Evolutionary conservation across 2,888 invertebrate species (phyloP).

Genomic region (Chrysomela aeneicollis): DNA sequence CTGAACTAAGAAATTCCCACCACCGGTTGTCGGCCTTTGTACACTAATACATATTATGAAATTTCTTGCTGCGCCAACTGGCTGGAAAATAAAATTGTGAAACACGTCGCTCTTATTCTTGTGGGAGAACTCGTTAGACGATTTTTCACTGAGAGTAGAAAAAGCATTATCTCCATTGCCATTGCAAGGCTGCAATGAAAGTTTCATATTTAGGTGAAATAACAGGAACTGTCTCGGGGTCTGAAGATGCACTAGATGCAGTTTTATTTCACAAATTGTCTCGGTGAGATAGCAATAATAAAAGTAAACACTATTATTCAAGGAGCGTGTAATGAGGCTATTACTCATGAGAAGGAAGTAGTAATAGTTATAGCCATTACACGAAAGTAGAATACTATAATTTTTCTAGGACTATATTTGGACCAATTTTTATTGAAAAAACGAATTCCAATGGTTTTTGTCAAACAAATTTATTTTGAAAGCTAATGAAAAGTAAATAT

Average conservation of each 20-base stretch:
- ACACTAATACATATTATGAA: slow-evolving; percentile 12
- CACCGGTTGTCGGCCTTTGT: slow-evolving; percentile 9
- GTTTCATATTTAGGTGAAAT: neutral
- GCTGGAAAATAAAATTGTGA: slow-evolving; percentile 14
- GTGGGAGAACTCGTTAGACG: slow-evolving; percentile 14
- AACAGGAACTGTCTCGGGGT: neutral
- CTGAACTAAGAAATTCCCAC: slow-evolving; percentile 1
- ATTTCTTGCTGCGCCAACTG: slow-evolving; percentile 13
- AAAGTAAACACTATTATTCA: too few species aligned
- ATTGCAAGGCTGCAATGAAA: neutral
- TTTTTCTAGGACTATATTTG: too few species aligned
- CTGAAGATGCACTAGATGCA: neutral
- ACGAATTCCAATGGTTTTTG: too few species aligned
- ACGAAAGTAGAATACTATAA: too few species aligned
- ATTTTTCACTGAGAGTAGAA: neutral
- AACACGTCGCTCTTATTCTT: slow-evolving; percentile 17
- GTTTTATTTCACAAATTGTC: neutral
- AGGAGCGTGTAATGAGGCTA: too few species aligned
- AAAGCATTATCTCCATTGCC: neutral
- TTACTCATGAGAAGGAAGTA: too few species aligned
- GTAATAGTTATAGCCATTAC: too few species aligned
- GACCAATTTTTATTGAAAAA: too few species aligned
- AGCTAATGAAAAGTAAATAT: too few species aligned
- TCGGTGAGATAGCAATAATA: too few species aligned
- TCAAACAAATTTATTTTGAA: too few species aligned